Conservation (phyloP, 2,888 invertebrate genomes). For the Leucozona laternaria region DNA sequence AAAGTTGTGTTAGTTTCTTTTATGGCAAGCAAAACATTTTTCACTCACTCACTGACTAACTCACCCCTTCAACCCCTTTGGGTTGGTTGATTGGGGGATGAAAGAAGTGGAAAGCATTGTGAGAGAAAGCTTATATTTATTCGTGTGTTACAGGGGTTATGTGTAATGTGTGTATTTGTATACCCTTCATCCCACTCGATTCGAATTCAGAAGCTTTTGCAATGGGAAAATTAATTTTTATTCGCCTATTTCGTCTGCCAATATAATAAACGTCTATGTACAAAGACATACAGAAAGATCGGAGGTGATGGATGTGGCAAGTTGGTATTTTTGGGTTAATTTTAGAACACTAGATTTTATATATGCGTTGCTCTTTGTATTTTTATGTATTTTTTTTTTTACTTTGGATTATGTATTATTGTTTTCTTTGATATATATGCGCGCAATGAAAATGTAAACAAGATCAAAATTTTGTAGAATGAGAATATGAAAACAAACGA, state of each 20-base stretch:
- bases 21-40: conserved; percentile 6
- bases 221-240: conserved; percentile 15
- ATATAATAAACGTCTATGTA: not conserved
- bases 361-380: conserved; percentile 25
- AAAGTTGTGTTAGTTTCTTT: conserved; percentile 5
- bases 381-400: conserved; percentile 3
- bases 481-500: conserved; percentile 42
- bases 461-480: conserved; percentile 21
- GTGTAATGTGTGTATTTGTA: not conserved
- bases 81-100: no score
- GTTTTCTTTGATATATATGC: not conserved
- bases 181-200: not conserved
- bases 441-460: conserved; percentile 50
- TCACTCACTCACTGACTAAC: not conserved
- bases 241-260: conserved; percentile 17
- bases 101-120: not conserved
- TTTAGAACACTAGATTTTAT: conserved; percentile 39
- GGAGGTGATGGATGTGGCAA: conserved; percentile 29
- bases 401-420: not conserved
- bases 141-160: not conserved
- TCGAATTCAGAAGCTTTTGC: conserved; percentile 5
- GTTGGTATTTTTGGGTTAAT: conserved; percentile 25
- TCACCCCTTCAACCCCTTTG: not conserved
- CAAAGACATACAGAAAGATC: conserved; percentile 8
- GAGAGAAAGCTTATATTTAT: conserved; percentile 19